A percentile compares a stretch with the other conserved stretches of the same genome.
These are phyloP conservation scores for Teleogryllus oceanicus DNA, from an alignment of 2,888 invertebrate genomes.

Conservation along the genomic window DNA sequence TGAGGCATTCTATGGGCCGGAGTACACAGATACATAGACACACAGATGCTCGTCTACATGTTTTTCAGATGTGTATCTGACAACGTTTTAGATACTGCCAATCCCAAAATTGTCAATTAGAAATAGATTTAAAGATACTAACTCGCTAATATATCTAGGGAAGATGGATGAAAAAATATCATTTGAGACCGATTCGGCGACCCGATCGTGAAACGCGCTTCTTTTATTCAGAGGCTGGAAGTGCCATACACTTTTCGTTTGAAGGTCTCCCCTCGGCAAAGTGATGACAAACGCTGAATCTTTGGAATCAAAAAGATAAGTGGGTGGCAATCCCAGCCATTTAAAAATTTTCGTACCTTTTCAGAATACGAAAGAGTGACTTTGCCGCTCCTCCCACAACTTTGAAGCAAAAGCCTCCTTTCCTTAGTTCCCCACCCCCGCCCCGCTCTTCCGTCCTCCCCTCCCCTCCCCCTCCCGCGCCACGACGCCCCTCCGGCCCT, in stretches of 20 bases:
- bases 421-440: background rate
- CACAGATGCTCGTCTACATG: too few species aligned
- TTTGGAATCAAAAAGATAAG: background rate
- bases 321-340: constrained; percentile 7
- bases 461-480: background rate
- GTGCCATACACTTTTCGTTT: background rate
- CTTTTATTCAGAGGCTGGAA: background rate
- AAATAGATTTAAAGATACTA: too few species aligned
- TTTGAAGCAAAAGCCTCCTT: background rate
- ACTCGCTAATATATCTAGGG: too few species aligned
- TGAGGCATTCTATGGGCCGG: too few species aligned
- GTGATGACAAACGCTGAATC: background rate
- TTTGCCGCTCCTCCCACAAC: background rate
- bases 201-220: background rate
- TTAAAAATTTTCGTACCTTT: background rate
- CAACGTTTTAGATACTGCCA: too few species aligned
- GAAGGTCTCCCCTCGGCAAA: background rate
- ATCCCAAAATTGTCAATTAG: too few species aligned
- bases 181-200: too few species aligned
- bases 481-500: background rate
- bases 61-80: too few species aligned
- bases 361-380: constrained; percentile 11
- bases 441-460: background rate
- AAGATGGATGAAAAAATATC: too few species aligned
- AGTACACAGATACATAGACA: too few species aligned